Evolutionary conservation across 2,888 invertebrate genomes (phyloP).

Genomic region (Mythimna pallens): DNA sequence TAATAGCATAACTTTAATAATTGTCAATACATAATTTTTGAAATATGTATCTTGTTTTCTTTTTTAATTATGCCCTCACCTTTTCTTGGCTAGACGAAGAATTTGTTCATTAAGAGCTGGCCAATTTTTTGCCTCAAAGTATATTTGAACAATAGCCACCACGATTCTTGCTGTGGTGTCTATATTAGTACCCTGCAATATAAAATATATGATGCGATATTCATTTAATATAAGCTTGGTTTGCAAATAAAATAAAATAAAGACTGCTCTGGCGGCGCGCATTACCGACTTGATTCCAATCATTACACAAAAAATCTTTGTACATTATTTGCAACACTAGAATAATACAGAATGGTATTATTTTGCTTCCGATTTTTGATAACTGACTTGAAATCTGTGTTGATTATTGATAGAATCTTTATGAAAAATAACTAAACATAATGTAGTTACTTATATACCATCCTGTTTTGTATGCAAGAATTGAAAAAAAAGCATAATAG

Average conservation of each 20-base stretch:
- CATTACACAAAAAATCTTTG: not conserved
- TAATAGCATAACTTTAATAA: no score
- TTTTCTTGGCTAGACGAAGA: constrained; percentile 96
- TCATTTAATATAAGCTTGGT: not conserved
- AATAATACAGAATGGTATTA: not conserved
- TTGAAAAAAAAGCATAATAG: not conserved
- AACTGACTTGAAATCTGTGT: not conserved
- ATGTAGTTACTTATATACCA: not conserved
- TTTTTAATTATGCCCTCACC: constrained; percentile 78
- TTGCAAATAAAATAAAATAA: not conserved
- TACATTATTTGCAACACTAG: not conserved
- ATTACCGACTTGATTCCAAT: no score
- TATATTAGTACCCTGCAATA: constrained; percentile 96
- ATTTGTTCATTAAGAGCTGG: constrained; percentile 98
- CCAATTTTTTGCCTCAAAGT: constrained; percentile 97
- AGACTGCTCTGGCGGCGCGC: not conserved
- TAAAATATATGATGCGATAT: not conserved
- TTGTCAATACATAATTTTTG: no score
- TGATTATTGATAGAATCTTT: not conserved
- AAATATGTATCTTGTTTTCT: not conserved
- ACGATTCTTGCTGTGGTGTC: constrained; percentile 97
- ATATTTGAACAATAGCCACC: constrained; percentile 97
- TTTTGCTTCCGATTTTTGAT: not conserved
- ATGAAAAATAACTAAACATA: not conserved
- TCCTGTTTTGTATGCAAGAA: not conserved